Evolutionary conservation across 2,797 vertebrate species (phyloP).

Genomic region (Dryobates pubescens): DNA sequence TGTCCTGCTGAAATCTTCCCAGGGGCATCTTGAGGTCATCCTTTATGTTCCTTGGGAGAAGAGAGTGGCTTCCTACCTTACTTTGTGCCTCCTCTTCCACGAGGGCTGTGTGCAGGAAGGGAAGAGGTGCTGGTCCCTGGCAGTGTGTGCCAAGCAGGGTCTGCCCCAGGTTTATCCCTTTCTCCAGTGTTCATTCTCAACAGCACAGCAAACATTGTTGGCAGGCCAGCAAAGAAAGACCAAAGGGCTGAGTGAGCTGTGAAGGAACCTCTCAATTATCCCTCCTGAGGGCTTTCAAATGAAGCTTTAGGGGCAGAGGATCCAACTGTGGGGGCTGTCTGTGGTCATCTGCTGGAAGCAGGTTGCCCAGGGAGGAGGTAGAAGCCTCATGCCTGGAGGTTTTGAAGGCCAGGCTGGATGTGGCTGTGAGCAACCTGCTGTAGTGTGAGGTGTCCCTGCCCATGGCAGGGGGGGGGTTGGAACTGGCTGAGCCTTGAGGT

Average conservation of each 20-base stretch:
- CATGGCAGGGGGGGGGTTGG: too few relatives aligned
- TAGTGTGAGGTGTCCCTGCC: too few relatives aligned
- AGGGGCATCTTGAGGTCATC: too few relatives aligned
- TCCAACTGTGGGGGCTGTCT: background rate
- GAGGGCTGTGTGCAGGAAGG: background rate
- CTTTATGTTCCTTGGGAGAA: too few relatives aligned
- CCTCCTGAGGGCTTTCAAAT: background rate
- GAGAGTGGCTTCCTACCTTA: too few relatives aligned
- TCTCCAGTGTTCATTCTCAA: background rate
- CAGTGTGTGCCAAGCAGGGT: fast-evolving
- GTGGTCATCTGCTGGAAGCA: background rate
- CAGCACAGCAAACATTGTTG: background rate
- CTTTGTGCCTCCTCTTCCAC: fast-evolving
- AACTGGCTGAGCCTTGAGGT: too few relatives aligned
- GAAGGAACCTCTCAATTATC: background rate
- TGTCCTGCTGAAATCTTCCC: too few relatives aligned
- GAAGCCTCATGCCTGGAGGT: too few relatives aligned
- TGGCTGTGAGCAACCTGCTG: too few relatives aligned
- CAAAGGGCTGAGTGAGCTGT: background rate
- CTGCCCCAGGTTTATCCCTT: background rate
- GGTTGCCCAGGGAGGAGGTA: background rate
- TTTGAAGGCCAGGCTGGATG: too few relatives aligned
- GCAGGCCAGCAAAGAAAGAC: background rate
- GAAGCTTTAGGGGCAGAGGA: background rate
- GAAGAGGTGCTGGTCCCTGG: background rate